Evolutionary conservation across 2,113 vertebrate species (phyloP).

Genomic region (Chaetorhynchus papuensis): DNA sequence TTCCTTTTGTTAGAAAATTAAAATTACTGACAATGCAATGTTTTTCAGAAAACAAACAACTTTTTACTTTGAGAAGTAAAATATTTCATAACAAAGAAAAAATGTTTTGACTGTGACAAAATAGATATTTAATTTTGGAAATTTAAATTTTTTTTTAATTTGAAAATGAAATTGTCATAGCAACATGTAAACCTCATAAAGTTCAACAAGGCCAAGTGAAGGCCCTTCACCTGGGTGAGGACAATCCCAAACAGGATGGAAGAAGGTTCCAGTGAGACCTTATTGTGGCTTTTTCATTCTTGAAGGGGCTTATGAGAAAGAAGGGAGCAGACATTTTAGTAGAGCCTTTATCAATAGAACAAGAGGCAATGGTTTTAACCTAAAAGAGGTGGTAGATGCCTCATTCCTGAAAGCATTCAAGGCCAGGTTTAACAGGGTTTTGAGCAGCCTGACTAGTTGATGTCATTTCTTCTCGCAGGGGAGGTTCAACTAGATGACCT

Average conservation of each 20-base stretch:
- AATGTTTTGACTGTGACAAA: rapidly evolving
- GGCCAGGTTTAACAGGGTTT: background rate
- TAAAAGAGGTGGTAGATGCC: background rate
- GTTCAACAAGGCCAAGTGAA: background rate
- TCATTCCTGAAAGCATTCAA: background rate
- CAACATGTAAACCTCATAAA: background rate
- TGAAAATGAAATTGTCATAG: background rate
- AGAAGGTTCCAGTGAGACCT: background rate
- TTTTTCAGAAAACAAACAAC: background rate
- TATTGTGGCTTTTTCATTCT: background rate
- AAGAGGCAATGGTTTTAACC: background rate
- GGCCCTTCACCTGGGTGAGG: background rate
- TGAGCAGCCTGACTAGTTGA: background rate
- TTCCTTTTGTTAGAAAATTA: background rate
- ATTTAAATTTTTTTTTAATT: background rate
- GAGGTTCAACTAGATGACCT: background rate
- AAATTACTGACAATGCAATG: background rate
- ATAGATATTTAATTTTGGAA: background rate
- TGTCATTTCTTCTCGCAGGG: background rate
- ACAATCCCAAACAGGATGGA: background rate
- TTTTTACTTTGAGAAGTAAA: background rate
- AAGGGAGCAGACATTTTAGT: background rate
- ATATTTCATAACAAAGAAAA: background rate
- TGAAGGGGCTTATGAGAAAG: background rate
- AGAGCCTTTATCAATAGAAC: too few species aligned